Evolutionary conservation across 1,140 invertebrate species (phyloP), one percentile per base, ranked within the genome.

Genomic region (Drosophila paulistorum): DNA sequence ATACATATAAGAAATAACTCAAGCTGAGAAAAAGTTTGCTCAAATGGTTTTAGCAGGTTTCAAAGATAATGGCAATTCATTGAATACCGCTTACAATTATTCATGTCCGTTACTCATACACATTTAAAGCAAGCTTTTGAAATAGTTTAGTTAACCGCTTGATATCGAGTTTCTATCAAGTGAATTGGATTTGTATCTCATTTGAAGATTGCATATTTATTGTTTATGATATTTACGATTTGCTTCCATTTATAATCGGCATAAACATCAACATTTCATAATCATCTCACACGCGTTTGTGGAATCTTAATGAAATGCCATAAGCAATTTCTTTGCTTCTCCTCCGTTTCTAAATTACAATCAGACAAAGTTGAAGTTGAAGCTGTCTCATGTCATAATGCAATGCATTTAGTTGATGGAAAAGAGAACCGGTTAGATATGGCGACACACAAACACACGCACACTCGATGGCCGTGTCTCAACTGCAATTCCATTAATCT

Each of bases 291-390:
- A 26, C 33, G 20, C 41, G 55, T 64, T 39, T 26, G 37, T 60
- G 42, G 26, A 59, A 73, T 73, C 73, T 66, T 71, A 67, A 75
- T 74, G 45, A 64, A 62, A 66, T 67, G 72, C 59, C 68, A 74
- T 61, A 66, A 67, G 55, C 71, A 85, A 85, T 85, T 85, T 78
- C 74, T 74, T 71, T 17, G 57, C 62, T 42, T 45, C 39, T 74
- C 35, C 35, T 55, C 58, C 30, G 45, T 63, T 82, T 67, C 57
- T 60, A 75, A 82, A 82, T 72, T 30, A 65, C 61, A 67, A 68
- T 62, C 62, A 67, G 35, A 48, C 7, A 63, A 45, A 67, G 71
- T 23, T 23, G 42, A 45, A 67, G 71, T 23, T 23, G 42, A 39
- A 39, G 62, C 66, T 42, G 7, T 26, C 65, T 61, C 79, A 73